These are phyloP conservation scores for Ispidina picta DNA, from an alignment of 2,797 vertebrate species.

Conservation along the genomic window DNA sequence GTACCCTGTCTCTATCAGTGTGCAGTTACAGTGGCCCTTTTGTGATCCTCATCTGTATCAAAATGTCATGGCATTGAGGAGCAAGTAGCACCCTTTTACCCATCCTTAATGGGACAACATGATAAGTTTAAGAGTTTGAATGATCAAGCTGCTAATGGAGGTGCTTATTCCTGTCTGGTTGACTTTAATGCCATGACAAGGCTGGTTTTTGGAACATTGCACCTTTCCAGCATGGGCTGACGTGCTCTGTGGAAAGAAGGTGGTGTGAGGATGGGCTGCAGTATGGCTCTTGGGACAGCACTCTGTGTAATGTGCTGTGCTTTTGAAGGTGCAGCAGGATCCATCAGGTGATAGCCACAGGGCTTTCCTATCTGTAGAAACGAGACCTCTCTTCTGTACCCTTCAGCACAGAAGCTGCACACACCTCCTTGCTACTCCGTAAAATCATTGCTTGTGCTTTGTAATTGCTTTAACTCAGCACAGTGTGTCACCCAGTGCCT, in stretches of 20 bases:
- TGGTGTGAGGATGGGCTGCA: background rate
- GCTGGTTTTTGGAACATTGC: background rate
- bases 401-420: background rate
- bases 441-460: background rate
- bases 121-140: background rate
- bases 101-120: background rate
- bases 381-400: background rate
- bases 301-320: background rate
- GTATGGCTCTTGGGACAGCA: background rate
- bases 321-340: background rate
- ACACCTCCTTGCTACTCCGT: background rate
- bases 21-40: background rate
- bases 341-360: background rate
- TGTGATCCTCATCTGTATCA: background rate
- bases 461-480: background rate
- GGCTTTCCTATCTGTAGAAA: background rate
- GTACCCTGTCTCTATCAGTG: background rate
- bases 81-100: background rate
- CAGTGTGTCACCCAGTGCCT: accelerated
- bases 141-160: background rate
- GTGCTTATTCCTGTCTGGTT: background rate
- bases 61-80: background rate
- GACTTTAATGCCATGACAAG: background rate
- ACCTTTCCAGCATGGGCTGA: background rate
- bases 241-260: background rate